Percentiles rank a stretch among this genome's conserved stretches.
These are phyloP conservation scores for Drosophila robusta DNA, from an alignment of 2,888 invertebrate genomes.

Conservation along the genomic window DNA sequence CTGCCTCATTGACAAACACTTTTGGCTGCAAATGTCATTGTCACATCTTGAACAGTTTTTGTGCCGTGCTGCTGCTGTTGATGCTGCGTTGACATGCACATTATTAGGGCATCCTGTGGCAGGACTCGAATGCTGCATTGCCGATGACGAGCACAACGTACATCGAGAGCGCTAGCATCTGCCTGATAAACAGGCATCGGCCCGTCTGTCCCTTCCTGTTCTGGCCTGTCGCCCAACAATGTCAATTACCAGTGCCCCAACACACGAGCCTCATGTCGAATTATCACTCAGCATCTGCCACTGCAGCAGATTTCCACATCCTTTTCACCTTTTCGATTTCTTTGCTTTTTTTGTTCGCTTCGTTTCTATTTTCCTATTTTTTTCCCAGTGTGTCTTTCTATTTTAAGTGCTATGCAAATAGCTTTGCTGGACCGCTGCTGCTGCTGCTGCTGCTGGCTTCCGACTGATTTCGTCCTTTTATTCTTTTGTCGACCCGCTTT, in stretches of 20 bases:
- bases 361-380: constrained; percentile 2
- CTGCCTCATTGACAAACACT: constrained; percentile 32
- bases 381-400: constrained; percentile 53
- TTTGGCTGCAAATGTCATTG: constrained; percentile 59
- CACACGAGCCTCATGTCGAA: constrained; percentile 61
- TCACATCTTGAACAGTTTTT: constrained; percentile 47
- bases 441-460: constrained; percentile 40
- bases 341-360: background rate
- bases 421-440: constrained; percentile 45
- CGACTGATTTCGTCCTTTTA: constrained; percentile 61
- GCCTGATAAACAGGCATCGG: constrained; percentile 44
- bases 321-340: constrained; percentile 40
- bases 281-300: constrained; percentile 62
- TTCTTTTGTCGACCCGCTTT: constrained; percentile 58
- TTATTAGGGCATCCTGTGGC: constrained; percentile 41
- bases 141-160: constrained; percentile 37
- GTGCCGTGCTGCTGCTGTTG: constrained; percentile 14
- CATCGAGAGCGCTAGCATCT: constrained; percentile 17
- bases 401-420: constrained; percentile 73
- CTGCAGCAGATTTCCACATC: constrained; percentile 56
- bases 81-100: constrained; percentile 48
- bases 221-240: constrained; percentile 45
- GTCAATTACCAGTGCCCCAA: constrained; percentile 61
- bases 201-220: constrained; percentile 13
- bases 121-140: constrained; percentile 45